Evolutionary conservation across 2,113 vertebrate species (phyloP).

Genomic region (Psilopsiagon aurifrons): DNA sequence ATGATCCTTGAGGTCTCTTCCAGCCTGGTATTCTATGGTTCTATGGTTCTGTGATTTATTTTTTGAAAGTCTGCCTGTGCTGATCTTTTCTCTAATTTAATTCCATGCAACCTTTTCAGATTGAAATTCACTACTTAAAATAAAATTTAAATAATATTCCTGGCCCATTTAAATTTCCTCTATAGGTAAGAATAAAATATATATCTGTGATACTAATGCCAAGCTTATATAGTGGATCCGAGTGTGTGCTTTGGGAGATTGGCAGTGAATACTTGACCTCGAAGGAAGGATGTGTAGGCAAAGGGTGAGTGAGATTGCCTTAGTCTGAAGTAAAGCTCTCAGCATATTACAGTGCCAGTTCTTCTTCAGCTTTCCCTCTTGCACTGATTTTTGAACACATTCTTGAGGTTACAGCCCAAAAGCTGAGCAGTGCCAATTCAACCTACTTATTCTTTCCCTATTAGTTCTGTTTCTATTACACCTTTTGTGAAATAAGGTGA

Average conservation of each 20-base stretch:
- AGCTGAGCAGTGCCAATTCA: neutral
- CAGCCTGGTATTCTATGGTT: neutral
- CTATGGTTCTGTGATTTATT: neutral
- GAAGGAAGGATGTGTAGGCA: neutral
- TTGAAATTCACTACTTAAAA: neutral
- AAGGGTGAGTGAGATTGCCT: neutral
- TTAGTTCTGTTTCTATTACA: neutral
- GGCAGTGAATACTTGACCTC: neutral
- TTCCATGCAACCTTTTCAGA: neutral
- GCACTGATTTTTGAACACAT: neutral
- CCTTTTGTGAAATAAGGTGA: neutral
- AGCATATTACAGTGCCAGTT: neutral
- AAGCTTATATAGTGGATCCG: accelerated
- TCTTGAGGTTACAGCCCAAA: neutral
- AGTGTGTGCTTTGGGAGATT: neutral
- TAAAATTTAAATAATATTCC: neutral
- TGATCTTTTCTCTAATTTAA: neutral
- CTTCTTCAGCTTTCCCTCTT: neutral
- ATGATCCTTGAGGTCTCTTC: neutral
- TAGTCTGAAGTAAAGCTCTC: neutral
- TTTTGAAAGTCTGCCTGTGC: neutral
- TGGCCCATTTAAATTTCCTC: neutral
- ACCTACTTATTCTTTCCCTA: neutral
- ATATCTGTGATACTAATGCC: neutral
- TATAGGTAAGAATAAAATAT: neutral